These are phyloP conservation scores for Cheilosia impressa DNA, from an alignment of 2,888 invertebrate species.

Conservation along the genomic window DNA sequence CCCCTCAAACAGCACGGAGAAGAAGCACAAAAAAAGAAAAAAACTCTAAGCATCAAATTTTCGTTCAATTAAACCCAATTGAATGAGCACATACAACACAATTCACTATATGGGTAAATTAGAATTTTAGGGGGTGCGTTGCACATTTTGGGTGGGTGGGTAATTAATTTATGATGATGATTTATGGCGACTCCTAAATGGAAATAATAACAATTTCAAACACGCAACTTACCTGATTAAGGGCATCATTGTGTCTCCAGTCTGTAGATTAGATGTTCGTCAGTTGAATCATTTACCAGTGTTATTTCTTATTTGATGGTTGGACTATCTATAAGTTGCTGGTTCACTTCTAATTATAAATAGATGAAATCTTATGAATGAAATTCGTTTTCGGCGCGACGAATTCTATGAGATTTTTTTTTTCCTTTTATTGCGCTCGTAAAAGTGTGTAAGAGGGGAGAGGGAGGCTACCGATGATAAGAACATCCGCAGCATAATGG, in stretches of 20 bases:
- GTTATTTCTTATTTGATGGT: constrained; percentile 12
- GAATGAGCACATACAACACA: constrained; percentile 50
- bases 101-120: constrained; percentile 40
- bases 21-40: constrained; percentile 14
- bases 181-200: constrained; percentile 35
- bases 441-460: constrained; percentile 12
- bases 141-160: neutral
- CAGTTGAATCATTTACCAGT: constrained; percentile 63
- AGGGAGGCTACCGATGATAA: constrained; percentile 18
- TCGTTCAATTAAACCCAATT: constrained; percentile 65
- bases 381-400: constrained; percentile 39
- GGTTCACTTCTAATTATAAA: constrained; percentile 61
- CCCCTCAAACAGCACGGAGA: neutral
- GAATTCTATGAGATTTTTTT: constrained; percentile 2
- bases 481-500: constrained; percentile 58
- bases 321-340: constrained; percentile 41
- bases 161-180: constrained; percentile 64
- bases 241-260: constrained; percentile 64
- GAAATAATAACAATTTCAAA: constrained; percentile 39
- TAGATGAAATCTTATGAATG: constrained; percentile 67
- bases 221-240: constrained; percentile 68
- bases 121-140: constrained; percentile 47
- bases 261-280: constrained; percentile 24
- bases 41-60: constrained; percentile 34
- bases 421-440: constrained; percentile 33